Base-by-base conservation (phyloP, 2,113 vertebrate species). In the Tinamus guttatus region DNA sequence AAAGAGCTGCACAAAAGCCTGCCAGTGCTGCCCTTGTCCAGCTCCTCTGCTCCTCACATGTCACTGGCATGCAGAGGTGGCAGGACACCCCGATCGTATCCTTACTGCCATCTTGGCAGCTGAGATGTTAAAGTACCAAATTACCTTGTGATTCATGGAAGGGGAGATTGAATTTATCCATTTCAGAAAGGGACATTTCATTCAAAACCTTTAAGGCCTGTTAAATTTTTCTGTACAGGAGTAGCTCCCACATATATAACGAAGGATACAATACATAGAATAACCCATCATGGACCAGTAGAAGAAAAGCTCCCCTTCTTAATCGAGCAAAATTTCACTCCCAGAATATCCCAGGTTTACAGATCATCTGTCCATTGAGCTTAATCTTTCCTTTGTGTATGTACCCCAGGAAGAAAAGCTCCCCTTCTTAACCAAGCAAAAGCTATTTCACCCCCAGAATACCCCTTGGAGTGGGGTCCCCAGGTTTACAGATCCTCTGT, bases 401-500 rank as follows among this genome's bases (percentile, higher is more conserved):
- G 7, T 28, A 49, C 16, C 49, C 59, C 43, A 20, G n/a, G 38
- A 45, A 34, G 93, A 58, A 34, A n/a, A 58, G 6, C 7, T 36
- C 28, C 21, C 25, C 18, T 59, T 85, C 64, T 73, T 25, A 74
- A 77, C 70, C 41, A 77, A 71, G 59, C 8, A 85, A 83, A 74
- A 83, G 28, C 59, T 41, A 16, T 10, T 18, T 32, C 30, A 30
- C 54, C 19, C 28, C 28, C 30, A 58, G 54, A 58, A 58, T 32
- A 30, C 24, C 3, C 20, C 21, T 10, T 69, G 45, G n/a, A 45
- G 32, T 22, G 20, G 14, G 25, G n/a, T 43, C 30, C 65, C 40
- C 41, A 45, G 30, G 16, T 34, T 43, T 30, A 32, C 0, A 0
- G 1, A 38, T 28, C 1, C 3, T 36, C 49, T 27, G 30, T 34